Evolutionary conservation across 2,113 vertebrate species (phyloP).

Genomic region (Rhipidura dahli): DNA sequence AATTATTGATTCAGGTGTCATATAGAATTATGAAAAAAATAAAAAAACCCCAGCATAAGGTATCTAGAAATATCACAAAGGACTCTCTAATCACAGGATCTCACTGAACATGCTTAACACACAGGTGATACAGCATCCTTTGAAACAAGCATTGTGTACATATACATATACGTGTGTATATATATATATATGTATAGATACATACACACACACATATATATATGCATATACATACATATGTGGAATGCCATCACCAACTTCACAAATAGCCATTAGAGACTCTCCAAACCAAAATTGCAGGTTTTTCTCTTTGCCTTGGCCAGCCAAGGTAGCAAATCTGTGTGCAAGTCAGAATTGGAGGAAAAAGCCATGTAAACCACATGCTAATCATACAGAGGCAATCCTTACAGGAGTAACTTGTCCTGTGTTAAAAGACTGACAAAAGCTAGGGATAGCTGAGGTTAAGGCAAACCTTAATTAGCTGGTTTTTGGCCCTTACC

Average conservation of each 20-base stretch:
- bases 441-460: background rate
- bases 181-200: background rate
- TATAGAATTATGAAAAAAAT: background rate
- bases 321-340: background rate
- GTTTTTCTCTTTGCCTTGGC: background rate
- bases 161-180: background rate
- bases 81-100: background rate
- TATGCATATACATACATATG: no score
- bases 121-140: background rate
- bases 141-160: accelerated
- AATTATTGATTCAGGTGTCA: background rate
- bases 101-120: background rate
- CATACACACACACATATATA: background rate
- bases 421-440: background rate
- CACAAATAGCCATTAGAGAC: background rate
- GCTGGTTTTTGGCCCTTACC: background rate
- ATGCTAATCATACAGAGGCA: background rate
- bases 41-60: background rate
- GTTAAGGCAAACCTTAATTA: background rate
- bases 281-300: background rate
- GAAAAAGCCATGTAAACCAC: background rate
- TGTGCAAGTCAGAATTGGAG: background rate
- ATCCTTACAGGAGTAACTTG: background rate
- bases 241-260: background rate
- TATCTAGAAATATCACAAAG: background rate